Base-by-base conservation (phyloP, 2,888 invertebrate species). In the Nebria brevicollis region DNA sequence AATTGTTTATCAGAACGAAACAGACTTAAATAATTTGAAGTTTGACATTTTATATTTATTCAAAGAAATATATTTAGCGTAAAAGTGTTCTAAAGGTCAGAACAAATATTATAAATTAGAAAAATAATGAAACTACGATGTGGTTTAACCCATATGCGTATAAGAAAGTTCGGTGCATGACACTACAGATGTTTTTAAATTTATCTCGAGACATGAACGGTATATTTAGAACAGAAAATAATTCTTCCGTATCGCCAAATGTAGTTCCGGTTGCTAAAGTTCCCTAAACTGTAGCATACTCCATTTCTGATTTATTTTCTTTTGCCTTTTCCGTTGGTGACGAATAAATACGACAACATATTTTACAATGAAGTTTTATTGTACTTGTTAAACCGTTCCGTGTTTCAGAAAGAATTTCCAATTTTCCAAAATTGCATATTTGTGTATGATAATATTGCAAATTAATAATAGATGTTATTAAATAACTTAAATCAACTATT, bases 201-300 rank as follows among this genome's bases (percentile, higher is more conserved):
- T 2, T 34, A 34, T 34, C 0, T 1, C 54, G 5, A 2, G 13
- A 11, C n/a, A 77, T 81, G 4, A 41, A 0, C 5, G 65, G 75
- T 65, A 75, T 65, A 3, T 82, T 66, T 77, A 82, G 82, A 4
- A 34, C 41, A 11, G 43, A 68, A n/a, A 82, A 34, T 3, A 83
- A 66, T 26, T 82, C 82, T 41, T 68, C 66, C 26, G 72, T 26
- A 64, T 83, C 82, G 6, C 54, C 65, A 42, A 78, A 82, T n/a
- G 77, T 79, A 43, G 77, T 82, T 25, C 83, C 82, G n/a, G 20
- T 72, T 6, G 77, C 64, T n/a, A 82, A 66, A 10, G 82, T 83
- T 13, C 82, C 82, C 83, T 82, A 83, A 66, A 83, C 82, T 42
- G 42, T 42, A 13, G 54, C 74, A 2, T 26, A 34, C 25, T 75